phyloP scores from a whole-genome alignment of 2,113 vertebrate genomes.

The Boleophthalmus pectinirostris region DNA sequence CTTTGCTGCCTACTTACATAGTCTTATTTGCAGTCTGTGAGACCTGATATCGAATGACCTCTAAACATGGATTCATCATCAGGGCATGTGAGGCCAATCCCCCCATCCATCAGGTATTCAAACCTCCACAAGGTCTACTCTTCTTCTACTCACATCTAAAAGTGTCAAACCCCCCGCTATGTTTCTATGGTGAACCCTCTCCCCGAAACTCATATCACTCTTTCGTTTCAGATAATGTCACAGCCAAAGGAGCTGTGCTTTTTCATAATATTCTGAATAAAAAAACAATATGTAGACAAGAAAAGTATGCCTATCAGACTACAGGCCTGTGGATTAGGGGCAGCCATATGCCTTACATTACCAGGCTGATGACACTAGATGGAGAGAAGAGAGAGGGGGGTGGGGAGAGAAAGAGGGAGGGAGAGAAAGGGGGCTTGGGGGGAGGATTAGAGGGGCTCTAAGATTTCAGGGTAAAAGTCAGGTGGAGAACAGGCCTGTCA shows the following conservation, averaged over 20 bases:
- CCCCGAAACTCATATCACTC: conserved; percentile 51
- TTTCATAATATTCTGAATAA: conserved; percentile 37
- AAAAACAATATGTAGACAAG: conserved; percentile 57
- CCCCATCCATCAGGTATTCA: background rate
- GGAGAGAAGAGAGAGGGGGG: conserved; percentile 34
- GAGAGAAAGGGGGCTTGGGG: conserved; percentile 40
- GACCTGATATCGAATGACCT: background rate
- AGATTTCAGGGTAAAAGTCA: conserved; percentile 70
- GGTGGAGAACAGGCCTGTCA: conserved; percentile 66
- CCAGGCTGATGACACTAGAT: conserved; percentile 67
- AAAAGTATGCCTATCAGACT: conserved; percentile 62
- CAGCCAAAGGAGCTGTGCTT: conserved; percentile 42
- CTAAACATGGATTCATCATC: background rate
- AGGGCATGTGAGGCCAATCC: background rate
- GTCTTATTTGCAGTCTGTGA: background rate
- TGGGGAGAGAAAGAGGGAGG: conserved; percentile 15
- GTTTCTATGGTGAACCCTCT: conserved; percentile 24
- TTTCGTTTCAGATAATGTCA: conserved; percentile 65
- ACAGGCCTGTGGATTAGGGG: conserved; percentile 67
- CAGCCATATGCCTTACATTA: conserved; percentile 69
- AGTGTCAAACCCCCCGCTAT: conserved; percentile 24
- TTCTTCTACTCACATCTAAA: conserved; percentile 26
- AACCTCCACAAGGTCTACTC: conserved; percentile 4
- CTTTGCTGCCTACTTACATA: background rate
- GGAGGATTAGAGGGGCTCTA: conserved; percentile 62